Base-by-base conservation (phyloP, 1,140 invertebrate genomes). In the Drosophila persimilis region DNA sequence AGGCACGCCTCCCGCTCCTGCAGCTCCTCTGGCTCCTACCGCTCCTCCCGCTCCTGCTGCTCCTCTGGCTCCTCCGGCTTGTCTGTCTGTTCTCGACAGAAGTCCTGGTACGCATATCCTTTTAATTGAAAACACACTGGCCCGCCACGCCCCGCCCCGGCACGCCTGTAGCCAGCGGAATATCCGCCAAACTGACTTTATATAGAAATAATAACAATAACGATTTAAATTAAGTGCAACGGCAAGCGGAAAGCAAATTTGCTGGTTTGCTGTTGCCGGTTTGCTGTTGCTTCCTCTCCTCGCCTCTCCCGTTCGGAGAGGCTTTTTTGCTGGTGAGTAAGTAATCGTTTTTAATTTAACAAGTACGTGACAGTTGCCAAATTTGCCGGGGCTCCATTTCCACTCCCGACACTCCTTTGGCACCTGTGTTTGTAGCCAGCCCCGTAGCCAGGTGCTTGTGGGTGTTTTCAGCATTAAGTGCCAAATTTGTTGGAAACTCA, bases 341-440 rank as follows among this genome's bases (percentile, higher is more conserved):
- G 78, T 86, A 83, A 88, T 86, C 83, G 83, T 69, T 86, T 86
- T 86, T 86, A 86, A 86, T 86, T 88, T 83, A 86, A 77, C 70
- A 86, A 74, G 70, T 88, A 88, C 81, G 81, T 86, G 81, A 88
- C 83, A 86, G 46, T 67, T 69, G 17, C 11, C 58, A 48, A 43
- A 66, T 73, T 84, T 73, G 29, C 29, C 44, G 46, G 24, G 26
- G 24, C 39, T 6, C 24, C 39, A 13, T 20, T 24, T 20, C 7
- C 2, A 26, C n/a, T 6, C 56, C n/a, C 11, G 43, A 13, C 45
- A 20, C 6, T 9, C 47, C 41, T 41, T 35, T 59, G 15, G 29
- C 60, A 43, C 52, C 48, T 67, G 15, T 39, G 26, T 46, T 6
- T 26, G 0, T 5, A 26, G 24, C 24, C 24, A 48, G 3, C 22